A percentile compares a stretch with the other conserved stretches of the same genome.
These are phyloP conservation scores for Chrysomallon squamiferum DNA, from an alignment of 1,140 invertebrate genomes.

Conservation along the genomic window DNA sequence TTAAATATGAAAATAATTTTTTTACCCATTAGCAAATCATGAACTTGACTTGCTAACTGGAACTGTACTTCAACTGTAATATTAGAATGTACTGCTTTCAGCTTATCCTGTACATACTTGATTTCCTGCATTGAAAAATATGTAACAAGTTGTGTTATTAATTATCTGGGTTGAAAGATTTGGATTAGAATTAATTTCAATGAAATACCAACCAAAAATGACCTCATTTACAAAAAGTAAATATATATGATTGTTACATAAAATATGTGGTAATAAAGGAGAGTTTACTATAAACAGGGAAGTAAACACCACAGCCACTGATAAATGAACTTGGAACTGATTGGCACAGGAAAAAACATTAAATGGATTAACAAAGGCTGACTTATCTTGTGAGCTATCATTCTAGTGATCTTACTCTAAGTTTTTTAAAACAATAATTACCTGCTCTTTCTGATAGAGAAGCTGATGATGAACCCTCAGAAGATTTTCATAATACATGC, in stretches of 20 bases:
- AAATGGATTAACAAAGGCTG: not conserved
- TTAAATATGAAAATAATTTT: not conserved
- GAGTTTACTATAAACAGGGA: too few relatives aligned
- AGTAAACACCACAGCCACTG: too few relatives aligned
- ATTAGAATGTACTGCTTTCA: constrained; percentile 42
- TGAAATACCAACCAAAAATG: too few relatives aligned
- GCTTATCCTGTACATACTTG: constrained; percentile 48
- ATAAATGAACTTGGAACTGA: too few relatives aligned
- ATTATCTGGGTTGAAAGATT: too few relatives aligned
- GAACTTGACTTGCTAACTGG: constrained; percentile 53
- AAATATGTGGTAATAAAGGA: too few relatives aligned
- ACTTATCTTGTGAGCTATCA: not conserved
- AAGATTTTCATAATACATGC: constrained; percentile 62
- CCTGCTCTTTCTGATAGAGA: constrained; percentile 59
- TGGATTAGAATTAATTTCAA: too few relatives aligned
- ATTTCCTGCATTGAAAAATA: constrained; percentile 46
- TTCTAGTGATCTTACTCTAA: not conserved
- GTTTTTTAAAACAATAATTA: constrained; percentile 2
- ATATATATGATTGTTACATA: too few relatives aligned
- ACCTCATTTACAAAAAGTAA: too few relatives aligned
- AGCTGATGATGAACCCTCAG: constrained; percentile 56
- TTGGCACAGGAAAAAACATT: too few relatives aligned
- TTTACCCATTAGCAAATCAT: constrained; percentile 58
- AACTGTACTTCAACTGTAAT: constrained; percentile 58
- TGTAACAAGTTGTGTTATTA: too few relatives aligned